Evolutionary conservation across 2,888 invertebrate species (phyloP).

Genomic region (Thymelicus acteon): DNA sequence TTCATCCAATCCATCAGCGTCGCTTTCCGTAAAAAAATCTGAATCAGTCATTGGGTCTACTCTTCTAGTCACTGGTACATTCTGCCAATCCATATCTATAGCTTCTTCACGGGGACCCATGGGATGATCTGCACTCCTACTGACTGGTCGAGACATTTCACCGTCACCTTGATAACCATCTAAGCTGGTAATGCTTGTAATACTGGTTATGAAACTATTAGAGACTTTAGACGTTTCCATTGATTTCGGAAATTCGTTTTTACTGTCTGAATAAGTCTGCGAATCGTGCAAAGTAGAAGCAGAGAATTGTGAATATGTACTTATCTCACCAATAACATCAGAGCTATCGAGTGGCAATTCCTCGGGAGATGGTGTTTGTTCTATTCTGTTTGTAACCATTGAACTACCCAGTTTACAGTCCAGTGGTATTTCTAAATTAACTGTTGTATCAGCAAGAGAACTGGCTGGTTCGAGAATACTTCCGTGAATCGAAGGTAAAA

Average conservation of each 20-base stretch:
- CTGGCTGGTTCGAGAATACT: slow-evolving; percentile 85
- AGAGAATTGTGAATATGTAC: slow-evolving; percentile 81
- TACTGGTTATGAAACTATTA: slow-evolving; percentile 93
- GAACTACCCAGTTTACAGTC: slow-evolving; percentile 77
- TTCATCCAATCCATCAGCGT: slow-evolving; percentile 93
- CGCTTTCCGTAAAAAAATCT: slow-evolving; percentile 95
- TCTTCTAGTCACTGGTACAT: slow-evolving; percentile 87
- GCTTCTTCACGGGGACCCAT: slow-evolving; percentile 82
- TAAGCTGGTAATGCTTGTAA: slow-evolving; percentile 95
- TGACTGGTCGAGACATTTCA: slow-evolving; percentile 94
- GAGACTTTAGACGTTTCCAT: slow-evolving; percentile 87
- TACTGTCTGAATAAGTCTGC: slow-evolving; percentile 84
- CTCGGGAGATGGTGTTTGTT: slow-evolving; percentile 94
- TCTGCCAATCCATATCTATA: slow-evolving; percentile 84
- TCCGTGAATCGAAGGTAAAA: slow-evolving; percentile 86
- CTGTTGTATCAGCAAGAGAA: slow-evolving; percentile 80
- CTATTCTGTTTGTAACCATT: slow-evolving; percentile 81
- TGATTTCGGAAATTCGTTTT: slow-evolving; percentile 86
- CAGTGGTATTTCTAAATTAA: slow-evolving; percentile 82
- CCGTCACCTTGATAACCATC: slow-evolving; percentile 98
- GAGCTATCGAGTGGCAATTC: slow-evolving; percentile 92
- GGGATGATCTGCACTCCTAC: slow-evolving; percentile 91
- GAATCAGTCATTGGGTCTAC: slow-evolving; percentile 96
- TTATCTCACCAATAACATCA: slow-evolving; percentile 86
- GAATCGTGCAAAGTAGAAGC: slow-evolving; percentile 80